Evolutionary conservation across 2,113 vertebrate genomes (phyloP).

Genomic region (Neotoma lepida): DNA sequence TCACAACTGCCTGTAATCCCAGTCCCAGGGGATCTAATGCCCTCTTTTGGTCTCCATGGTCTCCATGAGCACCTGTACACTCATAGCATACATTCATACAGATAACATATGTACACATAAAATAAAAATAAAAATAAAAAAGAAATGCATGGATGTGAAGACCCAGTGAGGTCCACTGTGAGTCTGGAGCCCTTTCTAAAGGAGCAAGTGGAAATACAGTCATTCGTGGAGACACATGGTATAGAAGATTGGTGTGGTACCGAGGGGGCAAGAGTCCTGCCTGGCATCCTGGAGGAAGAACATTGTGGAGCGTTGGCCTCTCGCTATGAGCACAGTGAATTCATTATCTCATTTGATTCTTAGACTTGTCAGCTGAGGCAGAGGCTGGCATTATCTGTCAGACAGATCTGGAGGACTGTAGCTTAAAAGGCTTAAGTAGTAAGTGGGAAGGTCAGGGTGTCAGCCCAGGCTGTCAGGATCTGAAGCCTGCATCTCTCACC

Average conservation of each 20-base stretch:
- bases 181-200: conserved; percentile 53
- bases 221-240: background rate
- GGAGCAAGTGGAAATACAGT: conserved; percentile 24
- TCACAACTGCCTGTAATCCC: background rate
- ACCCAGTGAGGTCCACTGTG: background rate
- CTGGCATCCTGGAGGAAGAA: background rate
- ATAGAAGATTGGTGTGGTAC: background rate
- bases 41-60: background rate
- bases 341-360: conserved; percentile 62
- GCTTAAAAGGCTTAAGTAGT: conserved; percentile 45
- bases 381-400: conserved; percentile 26
- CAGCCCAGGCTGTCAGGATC: conserved; percentile 46
- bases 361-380: background rate
- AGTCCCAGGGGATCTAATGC: background rate
- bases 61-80: background rate
- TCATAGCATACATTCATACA: background rate
- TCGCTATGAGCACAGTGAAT: background rate
- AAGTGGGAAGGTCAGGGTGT: conserved; percentile 36
- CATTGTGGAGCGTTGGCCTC: background rate
- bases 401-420: conserved; percentile 15
- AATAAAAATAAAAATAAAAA: background rate
- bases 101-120: background rate
- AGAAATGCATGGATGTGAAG: background rate
- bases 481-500: conserved; percentile 17
- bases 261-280: background rate